phyloP scores from a whole-genome alignment of 1,140 invertebrate species.

The Wiebesia pumilae region DNA sequence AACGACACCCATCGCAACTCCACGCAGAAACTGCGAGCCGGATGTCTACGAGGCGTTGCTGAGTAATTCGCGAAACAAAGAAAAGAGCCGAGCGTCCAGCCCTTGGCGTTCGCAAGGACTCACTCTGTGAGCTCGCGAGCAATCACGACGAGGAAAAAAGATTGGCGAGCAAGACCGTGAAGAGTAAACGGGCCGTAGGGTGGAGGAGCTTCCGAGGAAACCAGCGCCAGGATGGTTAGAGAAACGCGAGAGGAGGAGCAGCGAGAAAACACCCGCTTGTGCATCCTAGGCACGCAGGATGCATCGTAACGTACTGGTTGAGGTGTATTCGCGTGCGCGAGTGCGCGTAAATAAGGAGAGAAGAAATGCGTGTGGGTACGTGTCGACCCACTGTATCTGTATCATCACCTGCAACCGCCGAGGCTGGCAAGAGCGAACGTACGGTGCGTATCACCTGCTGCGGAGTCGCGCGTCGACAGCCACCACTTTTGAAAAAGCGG shows the following conservation, averaged over 20 bases:
- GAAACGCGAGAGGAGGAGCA: not conserved
- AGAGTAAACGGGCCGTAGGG: too few relatives aligned
- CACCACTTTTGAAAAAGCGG: conserved; percentile 25
- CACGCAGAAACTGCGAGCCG: not conserved
- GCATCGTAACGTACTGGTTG: not conserved
- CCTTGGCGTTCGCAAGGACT: too few relatives aligned
- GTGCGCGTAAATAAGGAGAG: not conserved
- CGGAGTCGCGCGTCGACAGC: conserved; percentile 23
- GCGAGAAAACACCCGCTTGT: not conserved
- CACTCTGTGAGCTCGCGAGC: too few relatives aligned
- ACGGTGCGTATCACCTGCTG: conserved; percentile 56
- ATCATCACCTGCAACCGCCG: conserved; percentile 15
- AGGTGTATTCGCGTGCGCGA: not conserved
- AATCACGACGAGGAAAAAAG: too few relatives aligned
- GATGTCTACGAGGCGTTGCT: not conserved
- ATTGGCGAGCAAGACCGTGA: not conserved
- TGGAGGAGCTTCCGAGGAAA: too few relatives aligned
- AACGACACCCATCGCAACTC: not conserved
- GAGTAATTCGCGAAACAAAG: not conserved
- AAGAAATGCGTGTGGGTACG: not conserved
- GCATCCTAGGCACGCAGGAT: not conserved
- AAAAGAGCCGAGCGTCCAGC: not conserved
- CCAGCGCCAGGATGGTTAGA: not conserved
- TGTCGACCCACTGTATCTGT: not conserved
- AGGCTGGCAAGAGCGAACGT: not conserved